A percentile compares a stretch with the other conserved stretches of the same genome.
Evolutionary conservation across 1,140 invertebrate species (phyloP).

Genomic region (Globodera rostochiensis): DNA sequence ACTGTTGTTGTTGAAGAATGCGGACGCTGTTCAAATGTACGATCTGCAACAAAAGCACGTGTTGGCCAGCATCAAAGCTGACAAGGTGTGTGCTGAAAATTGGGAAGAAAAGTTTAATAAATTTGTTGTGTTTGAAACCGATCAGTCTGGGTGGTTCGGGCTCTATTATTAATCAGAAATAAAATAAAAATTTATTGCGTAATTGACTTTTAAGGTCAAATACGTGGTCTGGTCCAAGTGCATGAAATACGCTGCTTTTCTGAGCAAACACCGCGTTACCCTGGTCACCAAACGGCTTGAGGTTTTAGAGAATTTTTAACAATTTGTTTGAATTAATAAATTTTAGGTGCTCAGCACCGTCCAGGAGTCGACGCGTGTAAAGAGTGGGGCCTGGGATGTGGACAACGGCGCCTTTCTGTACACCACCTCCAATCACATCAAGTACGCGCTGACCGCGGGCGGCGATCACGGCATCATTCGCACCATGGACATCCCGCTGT

Average conservation of each 20-base stretch:
- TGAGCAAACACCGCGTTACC: slow-evolving; percentile 80
- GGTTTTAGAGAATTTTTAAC: neutral
- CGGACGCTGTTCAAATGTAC: slow-evolving; percentile 85
- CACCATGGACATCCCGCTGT: slow-evolving; percentile 93
- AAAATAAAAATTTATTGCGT: slow-evolving; percentile 65
- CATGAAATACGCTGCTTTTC: slow-evolving; percentile 88
- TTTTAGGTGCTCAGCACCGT: slow-evolving; percentile 76
- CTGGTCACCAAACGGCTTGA: slow-evolving; percentile 60
- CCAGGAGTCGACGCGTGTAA: slow-evolving; percentile 91
- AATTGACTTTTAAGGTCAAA: slow-evolving; percentile 67
- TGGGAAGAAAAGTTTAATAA: no score
- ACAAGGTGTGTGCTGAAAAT: slow-evolving; percentile 22
- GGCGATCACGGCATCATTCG: slow-evolving; percentile 97
- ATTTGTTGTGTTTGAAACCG: no score
- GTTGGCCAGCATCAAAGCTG: slow-evolving; percentile 50
- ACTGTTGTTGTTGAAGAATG: slow-evolving; percentile 85
- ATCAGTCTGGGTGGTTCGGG: no score
- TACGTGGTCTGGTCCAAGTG: slow-evolving; percentile 95
- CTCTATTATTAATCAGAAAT: neutral
- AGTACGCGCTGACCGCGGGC: slow-evolving; percentile 87
- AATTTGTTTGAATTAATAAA: no score
- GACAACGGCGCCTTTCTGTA: slow-evolving; percentile 96
- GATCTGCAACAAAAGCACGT: slow-evolving; percentile 93
- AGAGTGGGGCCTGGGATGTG: slow-evolving; percentile 94
- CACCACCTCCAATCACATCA: slow-evolving; percentile 98